Evolutionary conservation across 2,113 vertebrate genomes (phyloP).

Genomic region (Ursus arctos): DNA sequence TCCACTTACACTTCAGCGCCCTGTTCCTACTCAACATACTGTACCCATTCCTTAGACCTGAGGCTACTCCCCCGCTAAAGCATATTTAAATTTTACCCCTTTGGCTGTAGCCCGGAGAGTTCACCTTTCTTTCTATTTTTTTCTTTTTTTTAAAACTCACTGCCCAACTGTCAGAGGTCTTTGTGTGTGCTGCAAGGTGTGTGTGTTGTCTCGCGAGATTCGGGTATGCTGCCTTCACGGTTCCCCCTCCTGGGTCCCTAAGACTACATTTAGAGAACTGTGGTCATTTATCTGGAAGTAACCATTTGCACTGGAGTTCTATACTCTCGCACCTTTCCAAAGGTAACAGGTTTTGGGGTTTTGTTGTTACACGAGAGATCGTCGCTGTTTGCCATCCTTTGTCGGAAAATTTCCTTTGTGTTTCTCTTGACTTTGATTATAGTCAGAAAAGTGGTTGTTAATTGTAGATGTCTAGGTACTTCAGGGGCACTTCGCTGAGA

Average conservation of each 20-base stretch:
- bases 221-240: neutral
- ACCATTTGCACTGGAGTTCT: conserved; percentile 88
- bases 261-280: conserved; percentile 71
- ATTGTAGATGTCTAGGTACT: conserved; percentile 88
- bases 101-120: conserved; percentile 50
- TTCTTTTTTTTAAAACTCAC: neutral
- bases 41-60: conserved; percentile 66
- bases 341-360: conserved; percentile 83
- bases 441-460: conserved; percentile 78
- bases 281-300: conserved; percentile 68
- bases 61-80: neutral
- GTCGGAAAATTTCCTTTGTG: conserved; percentile 77
- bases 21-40: conserved; percentile 77
- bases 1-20: conserved; percentile 77
- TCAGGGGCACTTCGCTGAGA: conserved; percentile 87
- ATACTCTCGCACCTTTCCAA: conserved; percentile 89
- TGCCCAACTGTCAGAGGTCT: conserved; percentile 74
- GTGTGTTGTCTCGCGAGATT: conserved; percentile 56
- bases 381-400: conserved; percentile 79
- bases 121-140: neutral
- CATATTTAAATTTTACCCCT: conserved; percentile 73
- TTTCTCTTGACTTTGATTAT: conserved; percentile 79
- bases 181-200: conserved; percentile 70
- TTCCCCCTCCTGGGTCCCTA: conserved; percentile 36
- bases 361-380: conserved; percentile 73